Conservation (phyloP, 2,797 vertebrate genomes). For the Syngnathus acus region DNA sequence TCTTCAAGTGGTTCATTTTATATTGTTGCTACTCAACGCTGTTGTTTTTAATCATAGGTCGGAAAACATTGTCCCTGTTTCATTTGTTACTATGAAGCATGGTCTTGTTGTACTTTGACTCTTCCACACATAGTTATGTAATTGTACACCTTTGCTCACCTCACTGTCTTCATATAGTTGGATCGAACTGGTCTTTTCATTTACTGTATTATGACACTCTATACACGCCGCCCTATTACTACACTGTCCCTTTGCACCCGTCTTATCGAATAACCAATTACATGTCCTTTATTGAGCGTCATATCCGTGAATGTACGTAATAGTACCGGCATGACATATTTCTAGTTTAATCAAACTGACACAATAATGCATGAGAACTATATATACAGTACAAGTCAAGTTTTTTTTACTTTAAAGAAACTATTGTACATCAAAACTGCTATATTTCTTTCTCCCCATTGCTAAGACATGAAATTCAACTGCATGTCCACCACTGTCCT, state of each 20-base stretch:
- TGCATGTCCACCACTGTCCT: conserved; percentile 8
- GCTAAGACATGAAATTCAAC: conserved; percentile 6
- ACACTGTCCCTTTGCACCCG: not conserved
- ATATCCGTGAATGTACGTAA: not conserved
- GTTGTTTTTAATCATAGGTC: conserved; percentile 16
- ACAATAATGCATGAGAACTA: not conserved
- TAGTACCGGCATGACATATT: not conserved
- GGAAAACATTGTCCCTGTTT: conserved; percentile 11
- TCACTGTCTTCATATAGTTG: not conserved
- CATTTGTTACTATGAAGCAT: not conserved
- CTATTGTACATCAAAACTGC: too few species aligned
- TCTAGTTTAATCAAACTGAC: not conserved
- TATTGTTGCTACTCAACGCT: conserved; percentile 33
- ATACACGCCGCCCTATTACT: not conserved
- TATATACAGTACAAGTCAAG: not conserved
- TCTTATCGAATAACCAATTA: not conserved
- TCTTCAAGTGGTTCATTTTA: conserved; percentile 24
- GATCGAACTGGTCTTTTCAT: not conserved
- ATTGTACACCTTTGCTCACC: not conserved
- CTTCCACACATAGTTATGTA: not conserved
- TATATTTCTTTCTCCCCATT: not conserved
- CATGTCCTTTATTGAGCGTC: not conserved
- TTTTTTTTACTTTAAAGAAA: not conserved
- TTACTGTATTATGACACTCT: not conserved
- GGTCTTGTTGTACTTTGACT: not conserved